Evolutionary conservation across 1,140 invertebrate species (phyloP).

Genomic region (Olivierus martensii): DNA sequence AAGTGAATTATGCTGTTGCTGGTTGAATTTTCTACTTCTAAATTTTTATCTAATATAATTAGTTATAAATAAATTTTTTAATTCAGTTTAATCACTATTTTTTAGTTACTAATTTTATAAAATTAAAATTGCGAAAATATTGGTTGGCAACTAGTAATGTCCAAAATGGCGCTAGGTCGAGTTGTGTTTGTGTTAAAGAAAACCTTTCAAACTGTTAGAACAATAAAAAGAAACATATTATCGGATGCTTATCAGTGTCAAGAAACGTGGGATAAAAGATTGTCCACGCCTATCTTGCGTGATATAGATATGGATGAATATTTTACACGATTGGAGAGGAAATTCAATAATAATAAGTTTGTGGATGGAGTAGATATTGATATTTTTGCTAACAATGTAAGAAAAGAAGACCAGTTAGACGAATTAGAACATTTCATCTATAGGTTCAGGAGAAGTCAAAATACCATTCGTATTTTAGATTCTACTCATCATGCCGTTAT

Average conservation of each 20-base stretch:
- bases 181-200: too few species aligned
- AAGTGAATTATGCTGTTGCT: too few species aligned
- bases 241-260: slow-evolving; percentile 9
- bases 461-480: slow-evolving; percentile 49
- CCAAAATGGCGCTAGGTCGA: too few species aligned
- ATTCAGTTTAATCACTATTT: too few species aligned
- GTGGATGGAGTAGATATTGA: slow-evolving; percentile 26
- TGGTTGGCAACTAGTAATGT: too few species aligned
- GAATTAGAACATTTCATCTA: slow-evolving; percentile 52
- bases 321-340: slow-evolving; percentile 21
- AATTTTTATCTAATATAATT: too few species aligned
- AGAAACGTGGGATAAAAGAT: slow-evolving; percentile 10
- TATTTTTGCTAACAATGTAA: slow-evolving; percentile 15
- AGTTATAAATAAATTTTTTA: too few species aligned
- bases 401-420: slow-evolving; percentile 31
- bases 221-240: not conserved
- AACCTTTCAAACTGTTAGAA: too few species aligned
- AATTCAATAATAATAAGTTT: slow-evolving; percentile 20
- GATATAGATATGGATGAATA: slow-evolving; percentile 20
- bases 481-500: slow-evolving; percentile 71
- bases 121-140: too few species aligned
- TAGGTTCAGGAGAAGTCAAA: slow-evolving; percentile 50
- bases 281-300: slow-evolving; percentile 9
- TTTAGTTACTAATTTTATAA: too few species aligned
- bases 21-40: too few species aligned